These are phyloP conservation scores for Vanessa cardui DNA, from an alignment of 2,888 invertebrate genomes.

Conservation along the genomic window DNA sequence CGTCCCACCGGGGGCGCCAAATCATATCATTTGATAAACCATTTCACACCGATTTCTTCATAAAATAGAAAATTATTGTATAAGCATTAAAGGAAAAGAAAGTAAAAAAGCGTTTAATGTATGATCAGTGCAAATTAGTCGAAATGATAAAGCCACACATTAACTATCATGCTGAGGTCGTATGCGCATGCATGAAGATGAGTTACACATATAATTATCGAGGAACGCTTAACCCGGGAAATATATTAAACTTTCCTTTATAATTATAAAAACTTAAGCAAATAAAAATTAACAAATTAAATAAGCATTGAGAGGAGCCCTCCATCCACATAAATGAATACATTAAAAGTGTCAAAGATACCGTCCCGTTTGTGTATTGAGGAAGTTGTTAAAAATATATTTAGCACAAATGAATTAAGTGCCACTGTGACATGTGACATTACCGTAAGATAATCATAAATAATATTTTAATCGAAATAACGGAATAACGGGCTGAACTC, in stretches of 20 bases:
- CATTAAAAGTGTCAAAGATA: not conserved
- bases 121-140: conserved; percentile 64
- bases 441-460: conserved; percentile 28
- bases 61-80: conserved; percentile 54
- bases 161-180: conserved; percentile 31
- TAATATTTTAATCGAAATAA: conserved; percentile 33
- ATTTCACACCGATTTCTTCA: conserved; percentile 78
- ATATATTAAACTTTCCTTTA: conserved; percentile 29
- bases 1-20: conserved; percentile 78
- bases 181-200: conserved; percentile 46
- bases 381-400: conserved; percentile 13
- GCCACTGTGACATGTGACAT: conserved; percentile 26
- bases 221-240: conserved; percentile 24
- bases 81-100: conserved; percentile 61
- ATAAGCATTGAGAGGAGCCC: conserved; percentile 33
- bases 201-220: conserved; percentile 50
- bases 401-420: conserved; percentile 17
- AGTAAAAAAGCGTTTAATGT: conserved; percentile 59
- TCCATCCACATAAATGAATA: not conserved
- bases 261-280: conserved; percentile 35
- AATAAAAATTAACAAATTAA: conserved; percentile 35
- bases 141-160: conserved; percentile 58
- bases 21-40: conserved; percentile 62
- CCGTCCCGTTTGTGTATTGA: not conserved
- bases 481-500: conserved; percentile 39